Percentiles rank a stretch among this genome's conserved stretches.
phyloP scores from a whole-genome alignment of 2,888 invertebrate species.

The Leptothorax acervorum region DNA sequence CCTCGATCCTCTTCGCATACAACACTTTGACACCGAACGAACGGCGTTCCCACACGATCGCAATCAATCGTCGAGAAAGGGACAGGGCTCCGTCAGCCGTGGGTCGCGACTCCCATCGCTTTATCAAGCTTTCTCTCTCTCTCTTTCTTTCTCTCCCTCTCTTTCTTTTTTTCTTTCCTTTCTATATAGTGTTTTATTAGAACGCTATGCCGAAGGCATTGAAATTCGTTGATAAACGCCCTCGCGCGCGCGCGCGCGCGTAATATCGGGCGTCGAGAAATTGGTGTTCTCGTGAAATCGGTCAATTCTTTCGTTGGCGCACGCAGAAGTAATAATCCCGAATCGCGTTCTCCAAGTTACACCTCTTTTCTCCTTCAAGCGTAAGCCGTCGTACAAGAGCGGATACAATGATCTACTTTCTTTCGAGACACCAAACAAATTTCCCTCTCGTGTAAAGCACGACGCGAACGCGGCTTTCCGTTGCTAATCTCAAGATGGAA shows the following conservation, averaged over 20 bases:
- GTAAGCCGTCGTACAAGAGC: not conserved
- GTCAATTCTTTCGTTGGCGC: not conserved
- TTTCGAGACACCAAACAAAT: constrained; percentile 6
- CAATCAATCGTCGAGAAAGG: constrained; percentile 49
- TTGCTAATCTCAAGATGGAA: constrained; percentile 30
- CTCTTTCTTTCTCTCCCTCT: not conserved
- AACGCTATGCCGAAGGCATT: constrained; percentile 75
- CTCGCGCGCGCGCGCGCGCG: constrained; percentile 61
- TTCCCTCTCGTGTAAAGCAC: not conserved
- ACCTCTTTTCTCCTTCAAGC: not conserved
- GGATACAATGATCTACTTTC: not conserved
- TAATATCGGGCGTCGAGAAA: constrained; percentile 32
- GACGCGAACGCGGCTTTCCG: not conserved
- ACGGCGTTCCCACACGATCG: constrained; percentile 55
- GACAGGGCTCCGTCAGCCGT: constrained; percentile 26
- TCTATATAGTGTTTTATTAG: constrained; percentile 18
- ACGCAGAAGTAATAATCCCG: constrained; percentile 18
- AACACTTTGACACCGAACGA: constrained; percentile 49
- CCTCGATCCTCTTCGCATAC: constrained; percentile 74
- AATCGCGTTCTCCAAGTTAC: not conserved
- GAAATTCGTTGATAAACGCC: constrained; percentile 78
- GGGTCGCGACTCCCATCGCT: constrained; percentile 15
- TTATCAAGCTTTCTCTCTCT: constrained; percentile 20
- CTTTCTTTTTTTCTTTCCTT: not conserved
- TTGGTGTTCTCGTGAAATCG: constrained; percentile 41